phyloP scores from a whole-genome alignment of 2,113 vertebrate species.

The Pyrgilauda ruficollis region DNA sequence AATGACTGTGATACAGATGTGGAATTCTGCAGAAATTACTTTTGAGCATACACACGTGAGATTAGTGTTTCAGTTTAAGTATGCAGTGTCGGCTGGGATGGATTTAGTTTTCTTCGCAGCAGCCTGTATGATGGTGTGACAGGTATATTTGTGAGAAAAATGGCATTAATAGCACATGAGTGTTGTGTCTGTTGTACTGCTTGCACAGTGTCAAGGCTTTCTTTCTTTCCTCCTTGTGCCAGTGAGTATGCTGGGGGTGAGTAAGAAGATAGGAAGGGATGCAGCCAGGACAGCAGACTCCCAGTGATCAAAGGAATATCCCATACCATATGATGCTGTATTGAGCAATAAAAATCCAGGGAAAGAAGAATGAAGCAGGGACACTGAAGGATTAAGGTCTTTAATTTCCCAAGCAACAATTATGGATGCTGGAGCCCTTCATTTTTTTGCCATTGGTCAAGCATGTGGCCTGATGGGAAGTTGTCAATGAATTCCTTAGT shows the following conservation, averaged over 20 bases:
- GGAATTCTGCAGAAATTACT: not conserved
- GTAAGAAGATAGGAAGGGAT: not conserved
- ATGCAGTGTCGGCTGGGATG: not conserved
- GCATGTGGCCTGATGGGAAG: not conserved
- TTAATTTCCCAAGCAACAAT: not conserved
- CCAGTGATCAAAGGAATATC: not conserved
- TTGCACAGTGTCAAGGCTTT: not conserved
- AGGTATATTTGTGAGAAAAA: not conserved
- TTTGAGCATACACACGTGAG: not conserved
- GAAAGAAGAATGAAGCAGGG: not conserved
- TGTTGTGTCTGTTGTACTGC: not conserved
- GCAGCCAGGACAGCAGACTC: not conserved
- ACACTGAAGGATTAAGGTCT: not conserved
- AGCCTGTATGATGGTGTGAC: not conserved
- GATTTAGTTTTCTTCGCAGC: not conserved
- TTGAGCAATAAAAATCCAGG: not conserved
- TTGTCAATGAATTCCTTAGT: not conserved
- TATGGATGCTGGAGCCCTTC: accelerated
- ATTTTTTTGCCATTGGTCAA: not conserved
- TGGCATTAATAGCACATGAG: accelerated
- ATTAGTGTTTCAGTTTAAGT: not conserved
- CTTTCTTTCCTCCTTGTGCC: not conserved
- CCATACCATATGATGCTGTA: too few relatives aligned
- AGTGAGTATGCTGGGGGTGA: not conserved
- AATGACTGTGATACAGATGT: not conserved